phyloP scores from a whole-genome alignment of 2,113 vertebrate genomes.

The Todiramphus chloris region DNA sequence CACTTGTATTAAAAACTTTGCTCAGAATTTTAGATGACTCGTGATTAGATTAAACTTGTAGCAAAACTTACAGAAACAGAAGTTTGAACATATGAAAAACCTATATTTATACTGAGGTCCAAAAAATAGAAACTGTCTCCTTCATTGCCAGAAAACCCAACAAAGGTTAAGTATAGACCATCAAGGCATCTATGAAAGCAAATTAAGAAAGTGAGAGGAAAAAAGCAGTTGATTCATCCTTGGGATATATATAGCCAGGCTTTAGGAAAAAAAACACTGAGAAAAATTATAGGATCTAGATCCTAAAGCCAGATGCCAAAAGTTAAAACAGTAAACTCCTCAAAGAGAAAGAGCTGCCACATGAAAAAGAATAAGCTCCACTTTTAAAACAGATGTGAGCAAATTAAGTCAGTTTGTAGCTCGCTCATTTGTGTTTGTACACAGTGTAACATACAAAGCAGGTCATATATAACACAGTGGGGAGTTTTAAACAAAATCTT shows the following conservation, averaged over 20 bases:
- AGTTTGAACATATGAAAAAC: neutral
- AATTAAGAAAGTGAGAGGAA: neutral
- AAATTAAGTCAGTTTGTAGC: neutral
- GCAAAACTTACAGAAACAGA: neutral
- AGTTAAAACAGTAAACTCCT: neutral
- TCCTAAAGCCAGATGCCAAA: neutral
- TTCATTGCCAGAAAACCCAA: neutral
- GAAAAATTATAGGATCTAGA: neutral
- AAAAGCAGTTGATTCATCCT: neutral
- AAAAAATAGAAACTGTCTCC: neutral
- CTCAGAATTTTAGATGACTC: neutral
- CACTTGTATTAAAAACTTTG: neutral
- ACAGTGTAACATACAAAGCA: neutral
- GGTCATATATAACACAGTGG: neutral
- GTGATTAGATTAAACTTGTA: neutral
- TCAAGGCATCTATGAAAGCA: neutral
- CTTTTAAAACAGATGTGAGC: neutral
- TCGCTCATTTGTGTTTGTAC: neutral
- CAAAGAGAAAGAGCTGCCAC: neutral
- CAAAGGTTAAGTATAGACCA: neutral
- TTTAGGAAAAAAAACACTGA: neutral
- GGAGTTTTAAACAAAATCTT: neutral
- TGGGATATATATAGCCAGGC: neutral
- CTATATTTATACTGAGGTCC: neutral
- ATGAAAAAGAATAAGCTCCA: neutral